phyloP scores from a whole-genome alignment of 1,140 invertebrate genomes.

The Drosophila murphyi region DNA sequence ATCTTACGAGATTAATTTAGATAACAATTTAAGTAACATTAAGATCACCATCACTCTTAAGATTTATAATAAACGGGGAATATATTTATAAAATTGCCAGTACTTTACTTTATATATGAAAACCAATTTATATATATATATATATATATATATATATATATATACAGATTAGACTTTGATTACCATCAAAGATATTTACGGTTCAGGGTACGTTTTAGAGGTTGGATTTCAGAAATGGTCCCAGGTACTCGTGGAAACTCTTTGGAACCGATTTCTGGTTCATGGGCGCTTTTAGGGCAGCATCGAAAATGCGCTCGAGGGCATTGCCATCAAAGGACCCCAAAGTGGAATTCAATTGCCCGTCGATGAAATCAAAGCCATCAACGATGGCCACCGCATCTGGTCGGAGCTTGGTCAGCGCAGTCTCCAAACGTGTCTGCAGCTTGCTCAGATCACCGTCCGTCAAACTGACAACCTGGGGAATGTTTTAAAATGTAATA shows the following conservation, averaged over 20 bases:
- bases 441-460: conserved; percentile 87
- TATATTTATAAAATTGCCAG: too few relatives aligned
- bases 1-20: too few relatives aligned
- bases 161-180: neutral
- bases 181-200: too few relatives aligned
- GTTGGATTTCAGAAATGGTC: conserved; percentile 91
- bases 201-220: conserved; percentile 80
- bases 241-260: conserved; percentile 90
- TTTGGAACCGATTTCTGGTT: conserved; percentile 92
- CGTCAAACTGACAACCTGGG: conserved; percentile 88
- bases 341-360: conserved; percentile 91
- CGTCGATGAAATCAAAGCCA: conserved; percentile 93
- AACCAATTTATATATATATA: too few relatives aligned
- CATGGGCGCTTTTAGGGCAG: conserved; percentile 92
- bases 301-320: conserved; percentile 93
- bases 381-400: conserved; percentile 96
- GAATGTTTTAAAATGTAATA: too few relatives aligned
- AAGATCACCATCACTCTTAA: too few relatives aligned
- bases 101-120: too few relatives aligned
- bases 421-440: conserved; percentile 88
- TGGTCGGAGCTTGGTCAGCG: conserved; percentile 89
- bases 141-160: conserved; percentile 3
- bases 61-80: too few relatives aligned
- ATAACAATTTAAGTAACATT: too few relatives aligned
- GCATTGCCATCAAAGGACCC: conserved; percentile 96